Conservation (phyloP, 2,113 vertebrate genomes). For the Zootoca vivipara region DNA sequence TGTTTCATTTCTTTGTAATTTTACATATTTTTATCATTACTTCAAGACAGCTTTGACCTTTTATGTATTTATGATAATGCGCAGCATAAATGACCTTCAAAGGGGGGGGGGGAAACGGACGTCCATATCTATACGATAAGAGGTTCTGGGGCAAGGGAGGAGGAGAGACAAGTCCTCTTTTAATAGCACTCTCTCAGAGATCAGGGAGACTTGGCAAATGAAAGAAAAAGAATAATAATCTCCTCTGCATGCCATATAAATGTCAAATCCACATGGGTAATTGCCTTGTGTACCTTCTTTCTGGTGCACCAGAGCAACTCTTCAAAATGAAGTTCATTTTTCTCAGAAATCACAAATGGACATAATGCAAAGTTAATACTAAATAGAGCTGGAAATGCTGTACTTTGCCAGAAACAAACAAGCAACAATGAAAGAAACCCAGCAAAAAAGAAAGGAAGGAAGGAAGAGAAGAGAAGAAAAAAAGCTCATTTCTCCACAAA, state of each 20-base stretch:
- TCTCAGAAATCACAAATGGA: background rate
- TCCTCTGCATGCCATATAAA: background rate
- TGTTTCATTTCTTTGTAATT: background rate
- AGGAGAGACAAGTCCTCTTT: background rate
- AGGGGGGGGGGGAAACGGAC: background rate
- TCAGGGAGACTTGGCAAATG: background rate
- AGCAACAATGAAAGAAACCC: background rate
- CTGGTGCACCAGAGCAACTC: background rate
- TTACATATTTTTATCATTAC: constrained; percentile 19
- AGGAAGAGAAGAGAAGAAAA: too few species aligned
- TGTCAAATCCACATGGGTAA: constrained; percentile 5
- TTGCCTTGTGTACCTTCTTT: too few species aligned
- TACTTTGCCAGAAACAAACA: background rate
- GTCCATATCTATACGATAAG: background rate
- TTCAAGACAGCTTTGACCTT: constrained; percentile 9
- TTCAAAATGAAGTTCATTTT: background rate
- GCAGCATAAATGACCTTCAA: background rate
- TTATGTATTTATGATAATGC: background rate
- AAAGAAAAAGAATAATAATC: background rate
- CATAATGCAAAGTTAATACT: background rate
- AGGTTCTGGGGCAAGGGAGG: background rate
- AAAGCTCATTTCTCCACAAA: background rate
- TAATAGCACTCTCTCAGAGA: background rate
- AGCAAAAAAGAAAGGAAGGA: too few species aligned
- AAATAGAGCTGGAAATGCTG: background rate